phyloP scores from a whole-genome alignment of 1,140 invertebrate genomes.

The Fopius arisanus region DNA sequence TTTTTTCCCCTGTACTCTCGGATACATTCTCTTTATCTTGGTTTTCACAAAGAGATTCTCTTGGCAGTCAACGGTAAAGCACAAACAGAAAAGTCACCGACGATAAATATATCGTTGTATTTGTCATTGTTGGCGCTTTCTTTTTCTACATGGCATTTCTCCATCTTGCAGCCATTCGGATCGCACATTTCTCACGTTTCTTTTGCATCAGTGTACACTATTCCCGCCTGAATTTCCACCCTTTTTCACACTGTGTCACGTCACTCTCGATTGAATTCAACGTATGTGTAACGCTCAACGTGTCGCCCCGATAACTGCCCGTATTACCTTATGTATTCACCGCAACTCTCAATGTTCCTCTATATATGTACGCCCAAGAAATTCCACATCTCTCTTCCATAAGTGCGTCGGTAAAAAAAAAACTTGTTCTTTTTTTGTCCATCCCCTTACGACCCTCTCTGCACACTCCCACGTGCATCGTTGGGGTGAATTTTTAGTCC shows the following conservation, averaged over 20 bases:
- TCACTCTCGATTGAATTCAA: constrained; percentile 29
- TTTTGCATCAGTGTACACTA: background rate
- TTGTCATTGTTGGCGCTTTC: background rate
- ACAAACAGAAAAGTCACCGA: background rate
- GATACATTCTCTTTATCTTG: background rate
- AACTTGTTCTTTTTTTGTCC: background rate
- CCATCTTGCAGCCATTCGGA: background rate
- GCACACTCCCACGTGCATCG: constrained; percentile 19
- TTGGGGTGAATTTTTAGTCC: constrained; percentile 10
- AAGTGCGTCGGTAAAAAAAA: no score
- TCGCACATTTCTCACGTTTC: background rate
- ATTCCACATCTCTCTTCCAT: background rate
- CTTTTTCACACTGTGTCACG: background rate
- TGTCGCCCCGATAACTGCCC: constrained; percentile 28
- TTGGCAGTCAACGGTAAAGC: constrained; percentile 1
- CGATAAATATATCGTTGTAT: background rate
- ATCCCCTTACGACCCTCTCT: constrained; percentile 5
- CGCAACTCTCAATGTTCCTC: background rate
- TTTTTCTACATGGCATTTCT: background rate
- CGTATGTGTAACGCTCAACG: background rate
- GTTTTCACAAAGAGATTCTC: background rate
- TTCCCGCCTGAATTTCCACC: background rate
- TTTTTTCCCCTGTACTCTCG: no score
- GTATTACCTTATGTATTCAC: constrained; percentile 30
- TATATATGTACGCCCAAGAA: background rate